Evolutionary conservation across 1,140 invertebrate genomes (phyloP).

Genomic region (Trialeurodes vaporariorum): DNA sequence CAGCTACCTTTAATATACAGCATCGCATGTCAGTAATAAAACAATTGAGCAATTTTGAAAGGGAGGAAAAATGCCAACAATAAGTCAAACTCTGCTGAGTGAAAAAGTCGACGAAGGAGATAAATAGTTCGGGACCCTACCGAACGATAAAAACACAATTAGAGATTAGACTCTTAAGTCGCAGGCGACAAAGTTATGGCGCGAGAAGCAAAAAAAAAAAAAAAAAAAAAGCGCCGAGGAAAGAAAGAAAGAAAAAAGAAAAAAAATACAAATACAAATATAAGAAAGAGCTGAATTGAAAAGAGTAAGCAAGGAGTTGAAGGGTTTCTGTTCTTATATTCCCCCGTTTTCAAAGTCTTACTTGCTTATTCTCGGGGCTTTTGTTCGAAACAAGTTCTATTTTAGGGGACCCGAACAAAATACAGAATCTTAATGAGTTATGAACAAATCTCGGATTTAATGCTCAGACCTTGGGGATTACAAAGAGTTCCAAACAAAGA

Average conservation of each 20-base stretch:
- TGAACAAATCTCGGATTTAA: neutral
- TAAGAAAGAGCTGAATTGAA: too few species aligned
- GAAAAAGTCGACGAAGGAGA: too few species aligned
- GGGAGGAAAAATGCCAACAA: too few species aligned
- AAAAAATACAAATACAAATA: too few species aligned
- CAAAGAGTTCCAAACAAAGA: too few species aligned
- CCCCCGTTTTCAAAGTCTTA: neutral
- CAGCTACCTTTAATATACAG: too few species aligned
- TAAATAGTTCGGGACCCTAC: too few species aligned
- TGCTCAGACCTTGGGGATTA: neutral
- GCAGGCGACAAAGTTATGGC: neutral
- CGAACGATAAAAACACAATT: neutral
- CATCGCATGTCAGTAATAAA: too few species aligned
- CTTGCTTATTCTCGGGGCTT: neutral
- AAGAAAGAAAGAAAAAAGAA: neutral
- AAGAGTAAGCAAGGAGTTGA: neutral
- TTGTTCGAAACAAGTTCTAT: neutral
- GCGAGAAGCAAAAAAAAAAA: neutral
- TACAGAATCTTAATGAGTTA: constrained; percentile 1
- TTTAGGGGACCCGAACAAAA: neutral
- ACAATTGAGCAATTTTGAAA: too few species aligned
- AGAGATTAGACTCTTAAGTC: too few species aligned
- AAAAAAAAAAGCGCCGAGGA: neutral
- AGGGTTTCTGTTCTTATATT: too few species aligned
- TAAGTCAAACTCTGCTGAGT: too few species aligned